Percentiles rank a stretch among this genome's conserved stretches.
phyloP scores from a whole-genome alignment of 2,113 vertebrate species.

The Notiomystis cincta region DNA sequence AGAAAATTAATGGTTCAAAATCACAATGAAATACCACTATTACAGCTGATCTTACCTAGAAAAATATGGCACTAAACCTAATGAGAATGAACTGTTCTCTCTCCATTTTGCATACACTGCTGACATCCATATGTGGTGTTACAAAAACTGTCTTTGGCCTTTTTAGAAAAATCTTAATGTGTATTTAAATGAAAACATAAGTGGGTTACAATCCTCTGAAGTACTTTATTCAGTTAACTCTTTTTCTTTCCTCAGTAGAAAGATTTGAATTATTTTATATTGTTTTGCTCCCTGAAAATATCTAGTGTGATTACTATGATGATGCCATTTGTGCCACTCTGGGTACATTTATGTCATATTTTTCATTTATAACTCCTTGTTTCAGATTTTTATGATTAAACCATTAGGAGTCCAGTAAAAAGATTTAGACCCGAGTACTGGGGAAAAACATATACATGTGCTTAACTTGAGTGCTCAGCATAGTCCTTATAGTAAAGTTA shows the following conservation, averaged over 20 bases:
- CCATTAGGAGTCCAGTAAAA: slow-evolving; percentile 25
- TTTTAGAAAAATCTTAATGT: slow-evolving; percentile 67
- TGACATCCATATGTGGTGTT: slow-evolving; percentile 47
- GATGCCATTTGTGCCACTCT: slow-evolving; percentile 50
- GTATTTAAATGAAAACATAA: slow-evolving; percentile 72
- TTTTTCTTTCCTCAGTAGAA: slow-evolving; percentile 55
- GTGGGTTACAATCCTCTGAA: slow-evolving; percentile 62
- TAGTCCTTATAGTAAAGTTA: neutral
- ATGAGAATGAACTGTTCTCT: slow-evolving; percentile 36
- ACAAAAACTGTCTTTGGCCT: slow-evolving; percentile 53
- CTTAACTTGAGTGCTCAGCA: neutral
- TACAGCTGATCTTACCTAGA: slow-evolving; percentile 43
- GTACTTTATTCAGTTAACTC: slow-evolving; percentile 70
- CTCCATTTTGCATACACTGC: slow-evolving; percentile 31
- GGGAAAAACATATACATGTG: neutral
- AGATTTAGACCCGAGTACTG: neutral
- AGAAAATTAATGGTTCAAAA: slow-evolving; percentile 44
- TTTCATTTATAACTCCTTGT: slow-evolving; percentile 27
- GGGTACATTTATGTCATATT: slow-evolving; percentile 25
- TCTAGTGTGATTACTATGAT: slow-evolving; percentile 23
- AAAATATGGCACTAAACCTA: slow-evolving; percentile 56
- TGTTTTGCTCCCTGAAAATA: slow-evolving; percentile 57
- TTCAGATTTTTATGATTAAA: slow-evolving; percentile 43
- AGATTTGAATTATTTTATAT: slow-evolving; percentile 65
- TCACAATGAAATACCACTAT: slow-evolving; percentile 43